phyloP scores from a whole-genome alignment of 2,113 vertebrate genomes.

The Callithrix jacchus region DNA sequence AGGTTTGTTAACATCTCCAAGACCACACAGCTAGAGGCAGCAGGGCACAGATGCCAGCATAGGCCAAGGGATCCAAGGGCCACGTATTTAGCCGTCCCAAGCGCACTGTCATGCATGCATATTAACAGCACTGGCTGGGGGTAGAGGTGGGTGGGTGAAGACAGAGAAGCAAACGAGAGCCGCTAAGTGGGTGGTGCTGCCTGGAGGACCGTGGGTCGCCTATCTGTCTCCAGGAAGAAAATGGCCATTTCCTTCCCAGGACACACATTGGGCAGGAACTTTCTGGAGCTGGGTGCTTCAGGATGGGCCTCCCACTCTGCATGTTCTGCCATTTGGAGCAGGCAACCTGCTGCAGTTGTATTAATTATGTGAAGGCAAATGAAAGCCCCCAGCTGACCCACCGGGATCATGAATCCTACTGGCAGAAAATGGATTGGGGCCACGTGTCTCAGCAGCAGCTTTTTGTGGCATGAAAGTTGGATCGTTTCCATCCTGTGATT shows the following conservation, averaged over 20 bases:
- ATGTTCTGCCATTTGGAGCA: not conserved
- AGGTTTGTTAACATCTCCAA: not conserved
- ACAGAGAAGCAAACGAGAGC: not conserved
- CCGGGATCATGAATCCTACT: not conserved
- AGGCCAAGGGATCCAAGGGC: not conserved
- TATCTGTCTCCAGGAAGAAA: not conserved
- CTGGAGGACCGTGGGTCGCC: no score
- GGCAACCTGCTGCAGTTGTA: accelerated
- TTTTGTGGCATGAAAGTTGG: not conserved
- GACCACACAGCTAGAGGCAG: not conserved
- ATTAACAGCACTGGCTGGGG: no score
- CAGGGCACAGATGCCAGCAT: not conserved
- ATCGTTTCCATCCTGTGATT: not conserved
- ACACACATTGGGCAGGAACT: not conserved
- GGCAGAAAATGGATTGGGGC: not conserved
- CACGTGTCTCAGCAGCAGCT: not conserved
- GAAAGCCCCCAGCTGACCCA: not conserved
- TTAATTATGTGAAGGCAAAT: not conserved
- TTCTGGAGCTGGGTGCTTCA: not conserved
- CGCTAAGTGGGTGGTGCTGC: no score
- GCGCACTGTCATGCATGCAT: not conserved
- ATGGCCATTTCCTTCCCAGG: not conserved
- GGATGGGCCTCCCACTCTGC: not conserved
- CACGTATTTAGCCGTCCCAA: accelerated
- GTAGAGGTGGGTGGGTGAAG: not conserved